These are phyloP conservation scores for Phorcus lineatus DNA, from an alignment of 2,888 invertebrate genomes.

Conservation along the genomic window DNA sequence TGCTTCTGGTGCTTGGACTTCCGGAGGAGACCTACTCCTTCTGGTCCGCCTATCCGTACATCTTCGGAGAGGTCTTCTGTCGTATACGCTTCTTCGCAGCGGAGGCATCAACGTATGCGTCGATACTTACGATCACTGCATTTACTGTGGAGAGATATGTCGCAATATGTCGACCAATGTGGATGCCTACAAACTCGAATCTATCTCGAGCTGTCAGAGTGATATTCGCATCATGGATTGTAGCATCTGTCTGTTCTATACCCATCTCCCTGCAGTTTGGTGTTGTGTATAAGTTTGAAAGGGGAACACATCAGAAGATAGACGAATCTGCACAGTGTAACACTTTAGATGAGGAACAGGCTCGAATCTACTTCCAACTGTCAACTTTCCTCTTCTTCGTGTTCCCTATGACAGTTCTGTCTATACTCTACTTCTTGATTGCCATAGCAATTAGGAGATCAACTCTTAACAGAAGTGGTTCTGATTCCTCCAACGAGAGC, in stretches of 20 bases:
- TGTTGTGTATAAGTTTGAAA: constrained; percentile 76
- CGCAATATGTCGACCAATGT: constrained; percentile 91
- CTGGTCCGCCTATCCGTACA: constrained; percentile 74
- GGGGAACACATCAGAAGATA: constrained; percentile 73
- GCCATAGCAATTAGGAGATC: constrained; percentile 70
- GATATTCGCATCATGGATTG: constrained; percentile 87
- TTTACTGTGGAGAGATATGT: constrained; percentile 92
- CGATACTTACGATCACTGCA: constrained; percentile 87
- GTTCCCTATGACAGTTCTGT: constrained; percentile 90
- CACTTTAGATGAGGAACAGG: constrained; percentile 29
- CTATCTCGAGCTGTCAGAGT: constrained; percentile 87
- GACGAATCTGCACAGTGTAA: constrained; percentile 80
- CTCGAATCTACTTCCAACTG: constrained; percentile 70
- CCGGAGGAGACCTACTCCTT: constrained; percentile 85
- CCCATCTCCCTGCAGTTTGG: constrained; percentile 85
- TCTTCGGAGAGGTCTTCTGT: constrained; percentile 87
- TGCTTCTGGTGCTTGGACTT: constrained; percentile 86
- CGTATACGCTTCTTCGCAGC: constrained; percentile 86
- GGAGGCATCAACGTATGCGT: constrained; percentile 84
- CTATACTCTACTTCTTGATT: constrained; percentile 82
- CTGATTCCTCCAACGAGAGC: constrained; percentile 46
- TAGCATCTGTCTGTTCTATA: constrained; percentile 82
- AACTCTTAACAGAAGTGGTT: constrained; percentile 49
- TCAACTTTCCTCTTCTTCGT: constrained; percentile 88
- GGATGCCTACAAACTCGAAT: constrained; percentile 83